phyloP scores from a whole-genome alignment of 2,888 invertebrate species.

The Tiliacea aurago region DNA sequence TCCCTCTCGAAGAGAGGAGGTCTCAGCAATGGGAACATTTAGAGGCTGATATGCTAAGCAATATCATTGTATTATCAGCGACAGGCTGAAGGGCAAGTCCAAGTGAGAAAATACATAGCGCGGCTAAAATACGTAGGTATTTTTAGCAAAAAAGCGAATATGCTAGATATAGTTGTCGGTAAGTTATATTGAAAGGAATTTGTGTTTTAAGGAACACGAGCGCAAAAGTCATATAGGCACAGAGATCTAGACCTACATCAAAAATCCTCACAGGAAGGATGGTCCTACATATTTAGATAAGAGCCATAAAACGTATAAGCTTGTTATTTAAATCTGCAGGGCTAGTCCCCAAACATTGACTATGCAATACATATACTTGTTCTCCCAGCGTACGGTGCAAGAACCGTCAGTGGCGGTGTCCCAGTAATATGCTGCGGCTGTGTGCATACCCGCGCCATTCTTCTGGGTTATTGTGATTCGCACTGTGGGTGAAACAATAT shows the following conservation, averaged over 20 bases:
- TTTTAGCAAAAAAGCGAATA: no score
- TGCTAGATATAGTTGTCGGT: not conserved
- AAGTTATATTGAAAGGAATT: not conserved
- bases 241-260: not conserved
- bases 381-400: conserved; percentile 96
- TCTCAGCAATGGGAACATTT: no score
- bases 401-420: conserved; percentile 95
- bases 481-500: conserved; percentile 84
- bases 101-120: no score
- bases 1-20: no score
- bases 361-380: conserved; percentile 96
- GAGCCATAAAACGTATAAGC: not conserved
- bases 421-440: conserved; percentile 96
- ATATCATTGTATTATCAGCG: no score
- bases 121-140: no score
- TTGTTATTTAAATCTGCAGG: conserved; percentile 76
- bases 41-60: no score
- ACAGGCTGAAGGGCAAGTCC: no score
- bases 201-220: not conserved
- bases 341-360: conserved; percentile 95
- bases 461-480: conserved; percentile 96
- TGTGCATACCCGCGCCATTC: conserved; percentile 95
- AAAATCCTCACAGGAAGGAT: not conserved
- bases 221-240: not conserved
- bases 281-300: not conserved